Conservation (phyloP, 2,113 vertebrate species). For the Carassius carassius region DNA sequence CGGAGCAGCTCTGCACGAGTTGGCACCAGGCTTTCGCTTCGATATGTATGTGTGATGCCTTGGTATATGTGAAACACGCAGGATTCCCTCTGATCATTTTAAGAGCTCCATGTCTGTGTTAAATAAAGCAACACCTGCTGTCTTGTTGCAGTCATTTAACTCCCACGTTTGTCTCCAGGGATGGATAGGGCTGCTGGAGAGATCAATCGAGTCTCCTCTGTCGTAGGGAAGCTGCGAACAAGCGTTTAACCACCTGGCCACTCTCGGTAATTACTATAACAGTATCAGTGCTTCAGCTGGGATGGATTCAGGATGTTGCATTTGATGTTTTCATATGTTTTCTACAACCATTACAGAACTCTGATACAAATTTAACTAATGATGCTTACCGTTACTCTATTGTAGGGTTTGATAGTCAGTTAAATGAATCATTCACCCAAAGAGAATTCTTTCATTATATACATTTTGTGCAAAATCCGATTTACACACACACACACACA, state of each 20-base stretch:
- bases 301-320: not conserved
- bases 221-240: slow-evolving; percentile 45
- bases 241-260: slow-evolving; percentile 46
- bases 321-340: slow-evolving; percentile 29
- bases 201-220: slow-evolving; percentile 38
- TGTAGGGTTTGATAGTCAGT: not conserved
- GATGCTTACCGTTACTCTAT: not conserved
- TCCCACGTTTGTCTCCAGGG: slow-evolving; percentile 49
- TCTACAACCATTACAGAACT: not conserved
- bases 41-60: not conserved
- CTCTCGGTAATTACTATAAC: slow-evolving; percentile 53
- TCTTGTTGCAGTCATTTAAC: slow-evolving; percentile 47
- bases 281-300: slow-evolving; percentile 42
- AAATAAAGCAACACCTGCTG: slow-evolving; percentile 51
- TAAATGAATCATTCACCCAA: not conserved
- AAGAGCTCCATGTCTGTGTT: slow-evolving; percentile 33
- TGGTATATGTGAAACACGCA: slow-evolving; percentile 8
- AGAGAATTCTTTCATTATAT: not conserved
- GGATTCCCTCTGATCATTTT: slow-evolving; percentile 40
- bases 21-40: not conserved
- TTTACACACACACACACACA: too few species aligned
- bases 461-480: not conserved
- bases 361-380: not conserved
- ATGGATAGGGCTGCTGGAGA: slow-evolving; percentile 44
- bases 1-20: not conserved